Evolutionary conservation across 1,140 invertebrate species (phyloP), one percentile per base, ranked within the genome.

Genomic region (Drosophila paulistorum): DNA sequence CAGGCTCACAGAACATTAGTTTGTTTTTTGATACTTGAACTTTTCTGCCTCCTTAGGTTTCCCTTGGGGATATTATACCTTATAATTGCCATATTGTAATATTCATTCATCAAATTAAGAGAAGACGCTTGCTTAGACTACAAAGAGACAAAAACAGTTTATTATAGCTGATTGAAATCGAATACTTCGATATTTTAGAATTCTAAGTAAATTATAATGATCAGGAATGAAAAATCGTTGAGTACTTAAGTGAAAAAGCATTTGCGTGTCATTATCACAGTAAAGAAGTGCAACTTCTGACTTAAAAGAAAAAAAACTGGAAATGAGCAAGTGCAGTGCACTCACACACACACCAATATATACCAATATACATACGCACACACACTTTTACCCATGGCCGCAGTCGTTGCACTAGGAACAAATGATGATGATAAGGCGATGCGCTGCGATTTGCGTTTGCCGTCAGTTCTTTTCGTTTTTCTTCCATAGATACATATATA

Each of bases 371-470:
- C 62, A 45, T 37, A 51, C 26, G 35, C 51, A 48, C 71, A 68
- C 63, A 64, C 55, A 59, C 51, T 30, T 37, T 10, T 11, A 41
- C 7, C 7, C 23, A 35, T 62, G 33, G 58, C 30, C 30, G 30
- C 30, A 30, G 30, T 30, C 30, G 41, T 54, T 55, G 7, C 42
- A 39, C 61, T 62, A 74, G 39, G 64, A 66, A 62, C 68, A 79
- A 75, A 62, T 74, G 74, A 84, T 85, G 74, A 85, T 82, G 81
- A 60, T 55, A 58, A 63, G 71, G 41, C 55, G 77, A 55, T 39
- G 72, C 17, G 45, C 63, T 73, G 61, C 82, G 71, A 86, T 86
- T 86, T 86, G 82, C 82, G 69, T 86, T 73, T 62, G 35, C 58
- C 68, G 55, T 69, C 65, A 55, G 39, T 65, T 59, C 55, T 45